A percentile compares a stretch with the other conserved stretches of the same genome.
Evolutionary conservation across 2,888 invertebrate genomes (phyloP).

Genomic region (Lasioglossum oenotherae): DNA sequence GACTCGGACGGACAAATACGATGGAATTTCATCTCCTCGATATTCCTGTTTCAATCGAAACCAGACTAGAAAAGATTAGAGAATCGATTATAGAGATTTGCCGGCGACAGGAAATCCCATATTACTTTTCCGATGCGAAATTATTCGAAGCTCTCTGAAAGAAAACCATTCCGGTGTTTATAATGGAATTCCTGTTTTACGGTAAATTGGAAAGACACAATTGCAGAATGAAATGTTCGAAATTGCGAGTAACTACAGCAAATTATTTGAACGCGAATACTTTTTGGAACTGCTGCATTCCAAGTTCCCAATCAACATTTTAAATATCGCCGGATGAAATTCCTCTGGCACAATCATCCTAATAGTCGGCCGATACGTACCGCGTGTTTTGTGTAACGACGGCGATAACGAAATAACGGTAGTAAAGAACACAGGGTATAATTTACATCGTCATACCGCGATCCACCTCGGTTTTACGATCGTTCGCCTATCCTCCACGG

Average conservation of each 20-base stretch:
- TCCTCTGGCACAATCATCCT: background rate
- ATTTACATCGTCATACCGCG: conserved; percentile 28
- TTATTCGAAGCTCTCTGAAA: background rate
- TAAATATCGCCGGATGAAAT: background rate
- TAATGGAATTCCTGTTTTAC: background rate
- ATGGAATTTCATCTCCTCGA: background rate
- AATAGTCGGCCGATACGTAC: conserved; percentile 16
- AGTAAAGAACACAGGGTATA: conserved; percentile 37
- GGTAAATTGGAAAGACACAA: background rate
- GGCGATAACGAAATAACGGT: conserved; percentile 24
- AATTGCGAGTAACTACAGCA: background rate
- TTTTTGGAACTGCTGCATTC: background rate
- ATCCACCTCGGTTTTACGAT: conserved; percentile 38
- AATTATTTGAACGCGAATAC: background rate
- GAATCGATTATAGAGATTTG: background rate
- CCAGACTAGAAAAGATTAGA: background rate
- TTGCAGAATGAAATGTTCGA: background rate
- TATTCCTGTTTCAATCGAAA: background rate
- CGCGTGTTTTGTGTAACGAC: conserved; percentile 33
- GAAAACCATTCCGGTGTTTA: background rate
- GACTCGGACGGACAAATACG: background rate
- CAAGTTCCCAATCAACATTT: background rate
- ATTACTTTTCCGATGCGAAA: background rate
- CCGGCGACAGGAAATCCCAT: background rate
- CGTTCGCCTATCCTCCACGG: conserved; percentile 18